Evolutionary conservation across 2,797 vertebrate genomes (phyloP), one percentile per base, ranked within the genome.

Genomic region (Galagoides demidoff): DNA sequence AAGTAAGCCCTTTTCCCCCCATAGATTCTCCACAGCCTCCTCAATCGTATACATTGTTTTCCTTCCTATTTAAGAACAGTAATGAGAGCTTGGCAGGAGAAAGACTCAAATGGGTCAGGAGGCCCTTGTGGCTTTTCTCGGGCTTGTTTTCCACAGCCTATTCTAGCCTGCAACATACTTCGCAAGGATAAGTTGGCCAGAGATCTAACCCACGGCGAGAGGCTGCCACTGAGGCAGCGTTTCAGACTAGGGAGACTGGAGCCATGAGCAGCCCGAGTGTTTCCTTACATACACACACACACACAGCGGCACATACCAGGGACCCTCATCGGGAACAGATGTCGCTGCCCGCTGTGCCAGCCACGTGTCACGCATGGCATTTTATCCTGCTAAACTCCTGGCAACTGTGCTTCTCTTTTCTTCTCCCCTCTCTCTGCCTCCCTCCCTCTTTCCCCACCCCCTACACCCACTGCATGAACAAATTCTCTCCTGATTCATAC

Each of bases 31-130:
- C 73, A 78, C 89, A 85, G 82, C 82, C 91, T 95, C 95, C 97
- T 96, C 81, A 96, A 90, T 82, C 79, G 97, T 23, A 55, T 97
- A 95, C 90, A 63, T 97, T 95, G 92, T 97, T 98, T 98, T 98
- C 96, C 85, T 97, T 97, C 97, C 95, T 97, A 83, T 98, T 98
- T 97, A 97, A 98, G 95, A 96, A 96, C 97, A 97, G 96, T 96
- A 98, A 96, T 96, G 95, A 98, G 98, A 97, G 98, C 94, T 97
- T 98, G 98, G 98, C 98, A 98, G 97, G 93, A 97, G 96, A 92
- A 97, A 97, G 96, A 97, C 95, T 98, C 97, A 97, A 98, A 95
- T 97, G 95, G 98, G 96, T 98, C 98, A 97, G 97, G 98, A 98
- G 98, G 98, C 97, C 97, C 98, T 98, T 96, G 98, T 97, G 98